Evolutionary conservation across 2,888 invertebrate genomes (phyloP), one percentile per base, ranked within the genome.

Genomic region (Antheraea yamamai): DNA sequence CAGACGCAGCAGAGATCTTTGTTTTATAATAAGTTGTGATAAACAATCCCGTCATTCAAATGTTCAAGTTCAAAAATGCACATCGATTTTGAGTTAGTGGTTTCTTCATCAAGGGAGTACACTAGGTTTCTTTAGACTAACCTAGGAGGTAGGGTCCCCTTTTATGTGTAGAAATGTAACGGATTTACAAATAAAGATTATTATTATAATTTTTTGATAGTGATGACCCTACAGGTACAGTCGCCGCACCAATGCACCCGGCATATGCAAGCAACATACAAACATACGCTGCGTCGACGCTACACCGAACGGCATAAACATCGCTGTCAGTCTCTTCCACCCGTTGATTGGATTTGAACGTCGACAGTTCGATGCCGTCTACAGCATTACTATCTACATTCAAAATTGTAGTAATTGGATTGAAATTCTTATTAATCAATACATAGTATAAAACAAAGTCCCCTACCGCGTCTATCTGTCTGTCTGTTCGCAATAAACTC

Each of bases 341-440:
- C 85, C 87, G 85, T 87, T 93, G 93, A 93, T 93, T 93, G 93
- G 92, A 93, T 93, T 93, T 91, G 70, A 20, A 88, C 88, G 88
- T 87, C 86, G 87, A 88, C 87, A 85, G 82, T 81, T 83, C 83
- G 82, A 81, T 82, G 84, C 82, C 79, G 78, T 72, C 77, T 80
- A 78, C 79, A 76, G 78, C 77, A 39, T 39, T 39, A 39, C 80
- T 82, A 81, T 39, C 35, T 82, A 83, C 83, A 83, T 83, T 83
- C 83, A 82, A 70, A 20, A 39, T 70, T 39, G 16, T 66, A 26
- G n/a, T 18, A 10, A 39, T 39, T 39, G 3, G 70, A 20, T 4
- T 10, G 39, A 39, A 0, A 30, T 66, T 70, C 1, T 70, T 39
- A 39, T n/a, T 70, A 70, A 70, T 39, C 30, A 30, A 2, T 30